Conservation (phyloP, 2,888 invertebrate genomes). For the Saturnia japonica region DNA sequence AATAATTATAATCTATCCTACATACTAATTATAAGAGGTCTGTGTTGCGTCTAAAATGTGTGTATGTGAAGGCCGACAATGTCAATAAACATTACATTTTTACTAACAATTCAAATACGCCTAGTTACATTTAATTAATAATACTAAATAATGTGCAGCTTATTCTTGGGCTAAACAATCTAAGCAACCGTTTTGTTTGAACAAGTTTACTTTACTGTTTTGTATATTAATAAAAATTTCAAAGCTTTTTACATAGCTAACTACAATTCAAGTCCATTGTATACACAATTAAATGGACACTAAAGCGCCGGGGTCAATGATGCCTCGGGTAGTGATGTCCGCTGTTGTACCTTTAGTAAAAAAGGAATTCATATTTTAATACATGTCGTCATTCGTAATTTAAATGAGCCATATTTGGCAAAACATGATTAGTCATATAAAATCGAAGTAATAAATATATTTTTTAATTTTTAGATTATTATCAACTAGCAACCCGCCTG, state of each 20-base stretch:
- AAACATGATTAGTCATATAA: too few relatives aligned
- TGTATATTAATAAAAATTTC: background rate
- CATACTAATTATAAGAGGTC: background rate
- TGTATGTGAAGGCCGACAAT: background rate
- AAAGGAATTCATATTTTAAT: conserved; percentile 15
- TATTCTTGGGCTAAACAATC: background rate
- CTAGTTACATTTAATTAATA: conserved; percentile 10
- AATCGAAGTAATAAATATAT: too few relatives aligned
- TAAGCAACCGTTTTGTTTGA: background rate
- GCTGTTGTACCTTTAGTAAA: conserved; percentile 61
- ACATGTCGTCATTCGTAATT: background rate
- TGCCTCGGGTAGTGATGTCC: conserved; percentile 72
- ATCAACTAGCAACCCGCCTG: too few relatives aligned
- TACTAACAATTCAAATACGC: background rate
- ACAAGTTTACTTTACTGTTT: background rate
- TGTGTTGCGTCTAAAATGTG: background rate
- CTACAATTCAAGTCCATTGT: conserved; percentile 60
- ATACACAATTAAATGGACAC: conserved; percentile 51
- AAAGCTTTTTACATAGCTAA: conserved; percentile 30
- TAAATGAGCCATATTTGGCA: too few relatives aligned
- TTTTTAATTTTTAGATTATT: too few relatives aligned
- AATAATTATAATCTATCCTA: background rate
- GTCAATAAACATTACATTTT: background rate
- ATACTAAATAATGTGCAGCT: conserved; percentile 11
- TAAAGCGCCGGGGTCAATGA: conserved; percentile 67